phyloP scores from a whole-genome alignment of 2,888 invertebrate species.

The Fragum sueziense region DNA sequence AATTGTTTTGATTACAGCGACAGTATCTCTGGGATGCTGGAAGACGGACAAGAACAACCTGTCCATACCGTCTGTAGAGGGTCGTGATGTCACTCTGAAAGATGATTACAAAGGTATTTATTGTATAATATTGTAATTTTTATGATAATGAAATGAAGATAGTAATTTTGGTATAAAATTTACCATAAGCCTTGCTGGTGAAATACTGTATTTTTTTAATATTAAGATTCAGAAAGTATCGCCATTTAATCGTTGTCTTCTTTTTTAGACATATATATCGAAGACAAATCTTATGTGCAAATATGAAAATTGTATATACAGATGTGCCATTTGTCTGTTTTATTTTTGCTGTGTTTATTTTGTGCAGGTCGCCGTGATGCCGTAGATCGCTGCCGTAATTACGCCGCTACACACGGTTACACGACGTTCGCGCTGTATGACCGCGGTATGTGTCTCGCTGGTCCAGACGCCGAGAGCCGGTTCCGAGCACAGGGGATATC shows the following conservation, averaged over 20 bases:
- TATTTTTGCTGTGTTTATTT: not conserved
- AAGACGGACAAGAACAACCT: conserved; percentile 36
- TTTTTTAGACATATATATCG: too few relatives aligned
- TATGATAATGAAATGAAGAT: too few relatives aligned
- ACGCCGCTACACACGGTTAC: conserved; percentile 59
- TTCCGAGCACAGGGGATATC: conserved; percentile 58
- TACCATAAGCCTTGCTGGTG: too few relatives aligned
- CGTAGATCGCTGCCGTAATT: conserved; percentile 55
- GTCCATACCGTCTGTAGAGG: conserved; percentile 62
- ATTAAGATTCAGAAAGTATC: too few relatives aligned
- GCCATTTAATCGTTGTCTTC: too few relatives aligned
- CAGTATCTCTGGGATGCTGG: conserved; percentile 68
- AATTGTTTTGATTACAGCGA: conserved; percentile 41
- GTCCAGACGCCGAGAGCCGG: conserved; percentile 45
- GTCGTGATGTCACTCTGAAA: conserved; percentile 34
- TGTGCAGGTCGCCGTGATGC: not conserved
- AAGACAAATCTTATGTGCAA: too few relatives aligned
- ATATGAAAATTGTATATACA: too few relatives aligned
- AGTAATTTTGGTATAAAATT: too few relatives aligned
- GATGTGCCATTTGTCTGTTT: too few relatives aligned
- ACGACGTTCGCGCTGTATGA: conserved; percentile 62
- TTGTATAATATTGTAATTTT: too few relatives aligned
- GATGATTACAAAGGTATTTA: conserved; percentile 50
- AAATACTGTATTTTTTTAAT: too few relatives aligned
- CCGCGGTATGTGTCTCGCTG: conserved; percentile 65